Percentiles rank a stretch among this genome's conserved stretches.
Evolutionary conservation across 37 sponge, comb jelly and placozoan genomes (phyloP).

Genomic region (Haliclona indistincta): DNA sequence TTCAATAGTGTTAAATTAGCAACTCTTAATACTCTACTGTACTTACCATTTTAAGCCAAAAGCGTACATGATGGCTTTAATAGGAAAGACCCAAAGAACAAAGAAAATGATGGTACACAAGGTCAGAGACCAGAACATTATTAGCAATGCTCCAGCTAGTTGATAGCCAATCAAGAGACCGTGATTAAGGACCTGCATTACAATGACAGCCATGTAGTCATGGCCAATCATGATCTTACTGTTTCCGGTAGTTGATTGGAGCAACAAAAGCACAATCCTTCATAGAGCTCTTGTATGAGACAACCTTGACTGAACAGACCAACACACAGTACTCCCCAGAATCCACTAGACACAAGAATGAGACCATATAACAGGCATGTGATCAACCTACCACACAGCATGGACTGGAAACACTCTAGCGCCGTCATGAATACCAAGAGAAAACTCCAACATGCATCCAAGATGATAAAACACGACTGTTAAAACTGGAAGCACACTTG

Average conservation of each 20-base stretch:
- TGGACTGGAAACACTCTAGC: conserved; percentile 90
- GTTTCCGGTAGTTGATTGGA: conserved; percentile 16
- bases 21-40: neutral
- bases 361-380: neutral
- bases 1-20: neutral
- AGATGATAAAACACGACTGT: conserved; percentile 68
- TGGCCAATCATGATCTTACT: conserved; percentile 17
- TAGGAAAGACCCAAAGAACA: conserved; percentile 64
- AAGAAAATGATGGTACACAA: conserved; percentile 50
- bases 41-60: conserved; percentile 54
- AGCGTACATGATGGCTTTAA: conserved; percentile 39
- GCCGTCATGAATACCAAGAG: conserved; percentile 65
- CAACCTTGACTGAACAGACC: conserved; percentile 60
- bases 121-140: conserved; percentile 36
- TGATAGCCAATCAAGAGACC: conserved; percentile 61
- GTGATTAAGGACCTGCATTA: conserved; percentile 16
- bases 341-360: conserved; percentile 52
- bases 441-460: conserved; percentile 67
- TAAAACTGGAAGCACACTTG: conserved; percentile 18
- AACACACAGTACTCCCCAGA: conserved; percentile 82
- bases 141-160: conserved; percentile 62
- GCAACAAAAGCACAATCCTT: conserved; percentile 67
- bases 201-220: neutral
- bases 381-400: conserved; percentile 64
- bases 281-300: conserved; percentile 65